Base-by-base conservation (phyloP, 2,888 invertebrate species). In the Andrena trimmerana region DNA sequence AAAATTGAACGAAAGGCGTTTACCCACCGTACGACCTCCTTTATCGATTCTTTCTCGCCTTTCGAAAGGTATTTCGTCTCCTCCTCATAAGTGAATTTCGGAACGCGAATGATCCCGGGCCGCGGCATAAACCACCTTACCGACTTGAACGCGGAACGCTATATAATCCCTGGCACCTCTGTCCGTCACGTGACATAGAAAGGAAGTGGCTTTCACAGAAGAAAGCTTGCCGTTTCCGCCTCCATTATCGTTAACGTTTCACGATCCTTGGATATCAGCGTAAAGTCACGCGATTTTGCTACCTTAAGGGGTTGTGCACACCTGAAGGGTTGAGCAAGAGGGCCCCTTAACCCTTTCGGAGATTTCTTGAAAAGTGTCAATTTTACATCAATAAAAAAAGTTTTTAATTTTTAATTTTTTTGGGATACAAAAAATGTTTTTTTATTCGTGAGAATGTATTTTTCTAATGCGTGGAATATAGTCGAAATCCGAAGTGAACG, bases 91-190 rank as follows among this genome's bases (percentile, higher is more conserved):
- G 72, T 70, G 73, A 72, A 86, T 86, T 84, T 87, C 73, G 54
- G 52, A 69, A 77, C 78, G 76, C 52, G 62, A 78, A 84, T 87
- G 82, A 80, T 82, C 84, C 76, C 75, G 74, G 78, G 1, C 62
- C 76, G 68, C 33, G 72, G 13, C 29, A 50, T 42, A 68, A 74
- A 50, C 54, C 63, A 50, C 62, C 66, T 76, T 20, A 33, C 59
- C 57, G 60, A 62, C 20, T 67, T 48, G 48, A 50, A 48, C 66
- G 13, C 29, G 67, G 52, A 57, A 48, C 24, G 65, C 50, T 27
- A 20, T 65, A 69, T 65, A 69, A 76, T 69, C 59, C 77, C 62
- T 33, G 27, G 29, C 20, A 13, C 33, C 68, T 50, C 63, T 31
- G 27, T 36, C n/a, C 57, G 65, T 10, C 36, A 48, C 72, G 33